Percentiles rank a stretch among this genome's conserved stretches.
Conservation (phyloP, 2,888 invertebrate genomes). For the Lapara coniferarum region DNA sequence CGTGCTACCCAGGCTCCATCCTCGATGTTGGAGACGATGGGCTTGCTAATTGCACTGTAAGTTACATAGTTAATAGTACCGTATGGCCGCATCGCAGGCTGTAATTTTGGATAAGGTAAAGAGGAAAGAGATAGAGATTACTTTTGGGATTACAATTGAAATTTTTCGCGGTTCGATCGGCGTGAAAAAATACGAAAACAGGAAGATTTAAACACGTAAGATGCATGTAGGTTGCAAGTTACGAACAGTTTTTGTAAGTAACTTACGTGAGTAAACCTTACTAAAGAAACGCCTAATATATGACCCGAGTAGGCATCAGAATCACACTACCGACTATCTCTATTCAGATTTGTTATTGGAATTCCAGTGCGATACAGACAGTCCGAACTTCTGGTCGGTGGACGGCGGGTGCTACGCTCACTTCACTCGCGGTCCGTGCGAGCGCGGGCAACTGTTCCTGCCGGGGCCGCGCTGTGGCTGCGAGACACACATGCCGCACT, state of each 20-base stretch:
- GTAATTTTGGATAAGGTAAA: neutral
- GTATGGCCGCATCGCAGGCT: neutral
- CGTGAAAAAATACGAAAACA: no score
- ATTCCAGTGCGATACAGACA: conserved; percentile 80
- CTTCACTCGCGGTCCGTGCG: conserved; percentile 91
- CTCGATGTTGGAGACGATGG: conserved; percentile 84
- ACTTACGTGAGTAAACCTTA: no score
- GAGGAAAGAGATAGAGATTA: neutral
- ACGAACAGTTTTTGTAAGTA: no score
- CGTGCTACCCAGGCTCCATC: conserved; percentile 89
- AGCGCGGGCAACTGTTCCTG: conserved; percentile 89
- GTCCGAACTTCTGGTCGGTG: conserved; percentile 84
- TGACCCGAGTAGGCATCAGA: no score
- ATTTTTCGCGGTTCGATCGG: no score
- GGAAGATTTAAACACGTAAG: no score
- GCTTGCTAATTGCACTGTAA: conserved; percentile 86
- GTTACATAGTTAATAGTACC: conserved; percentile 35
- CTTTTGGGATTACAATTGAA: no score
- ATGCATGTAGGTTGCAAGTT: no score
- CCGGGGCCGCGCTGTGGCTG: conserved; percentile 91
- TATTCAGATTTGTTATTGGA: neutral
- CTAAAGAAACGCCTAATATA: no score
- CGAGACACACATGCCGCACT: conserved; percentile 88
- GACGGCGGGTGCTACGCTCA: conserved; percentile 91
- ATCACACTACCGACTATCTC: neutral